phyloP scores from a whole-genome alignment of 2,888 invertebrate genomes.

The Deroplatys truncata region DNA sequence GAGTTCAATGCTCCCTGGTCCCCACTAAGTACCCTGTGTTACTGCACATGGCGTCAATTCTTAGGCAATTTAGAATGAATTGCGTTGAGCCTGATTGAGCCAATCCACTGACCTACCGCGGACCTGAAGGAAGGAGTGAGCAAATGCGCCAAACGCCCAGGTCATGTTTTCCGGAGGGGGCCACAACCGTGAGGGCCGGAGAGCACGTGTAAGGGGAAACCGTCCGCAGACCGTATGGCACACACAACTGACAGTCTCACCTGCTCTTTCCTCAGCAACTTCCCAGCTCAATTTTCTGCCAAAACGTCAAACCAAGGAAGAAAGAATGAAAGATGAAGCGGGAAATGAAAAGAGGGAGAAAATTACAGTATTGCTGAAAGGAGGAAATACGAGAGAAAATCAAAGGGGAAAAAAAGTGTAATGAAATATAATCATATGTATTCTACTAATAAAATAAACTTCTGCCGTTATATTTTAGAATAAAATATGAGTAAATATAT shows the following conservation, averaged over 20 bases:
- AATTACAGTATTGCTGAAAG: neutral
- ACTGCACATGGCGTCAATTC: no score
- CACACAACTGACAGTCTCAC: constrained; percentile 3
- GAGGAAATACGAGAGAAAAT: no score
- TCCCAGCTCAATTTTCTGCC: neutral
- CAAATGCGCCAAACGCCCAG: no score
- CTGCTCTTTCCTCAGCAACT: neutral
- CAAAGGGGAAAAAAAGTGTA: no score
- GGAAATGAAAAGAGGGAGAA: neutral
- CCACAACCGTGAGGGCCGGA: neutral
- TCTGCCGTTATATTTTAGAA: no score
- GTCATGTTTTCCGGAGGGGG: neutral
- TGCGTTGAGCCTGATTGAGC: no score
- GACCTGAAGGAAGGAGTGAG: neutral
- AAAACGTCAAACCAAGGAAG: neutral
- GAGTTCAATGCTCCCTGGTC: no score
- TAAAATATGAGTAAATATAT: no score
- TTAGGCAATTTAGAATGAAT: no score
- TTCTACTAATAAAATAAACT: no score
- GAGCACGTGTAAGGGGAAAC: neutral
- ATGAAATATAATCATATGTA: no score
- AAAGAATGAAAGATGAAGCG: neutral
- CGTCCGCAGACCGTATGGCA: constrained; percentile 14
- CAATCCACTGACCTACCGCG: neutral
- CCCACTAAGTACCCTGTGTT: no score